Evolutionary conservation across 2,797 vertebrate species (phyloP), one percentile per base, ranked within the genome.

Genomic region (Darevskia mixta): DNA sequence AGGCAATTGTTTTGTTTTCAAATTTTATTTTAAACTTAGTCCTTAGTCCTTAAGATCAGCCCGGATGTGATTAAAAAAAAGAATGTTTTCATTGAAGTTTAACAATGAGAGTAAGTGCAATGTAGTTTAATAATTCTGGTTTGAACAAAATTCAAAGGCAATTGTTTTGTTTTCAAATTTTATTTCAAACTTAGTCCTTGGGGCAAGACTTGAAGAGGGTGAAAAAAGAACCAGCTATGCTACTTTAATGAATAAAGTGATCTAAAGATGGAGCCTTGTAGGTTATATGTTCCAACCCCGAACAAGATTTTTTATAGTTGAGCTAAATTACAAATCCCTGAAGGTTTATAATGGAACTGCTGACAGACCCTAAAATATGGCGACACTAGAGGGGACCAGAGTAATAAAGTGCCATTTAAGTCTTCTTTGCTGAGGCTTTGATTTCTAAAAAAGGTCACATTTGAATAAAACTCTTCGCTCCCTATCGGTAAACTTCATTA

Each of bases 401-500:
- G n/a, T 29, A 89, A 95, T 88, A 88, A 93, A 93, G 76, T 92
- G 82, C 82, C 88, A 91, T 95, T 93, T 91, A 88, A 88, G 89
- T 18, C 25, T 20, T 78, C 85, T 89, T 80, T 87, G 18, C 88
- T 90, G 90, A 85, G 77, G 61, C 87, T 88, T 85, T 61, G 81
- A 88, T 93, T 94, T 87, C 83, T 90, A 73, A 88, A 94, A 82
- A 95, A 95, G 94, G 95, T 94, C 93, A 95, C 88, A 92, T 92
- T 92, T 95, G 90, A 95, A 94, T 95, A 93, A 95, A 96, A 91
- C 6, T 32, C 79, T 92, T 38, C 17, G 18, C 89, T 84, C 80
- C 85, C 0, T 83, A 90, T 82, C 85, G 89, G 82, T 83, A 96
- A 96, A 95, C 83, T 87, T 93, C 91, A 92, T 93, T 92, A 94